These are phyloP conservation scores for Cephonodes hylas DNA, from an alignment of 2,888 invertebrate species.

Conservation along the genomic window DNA sequence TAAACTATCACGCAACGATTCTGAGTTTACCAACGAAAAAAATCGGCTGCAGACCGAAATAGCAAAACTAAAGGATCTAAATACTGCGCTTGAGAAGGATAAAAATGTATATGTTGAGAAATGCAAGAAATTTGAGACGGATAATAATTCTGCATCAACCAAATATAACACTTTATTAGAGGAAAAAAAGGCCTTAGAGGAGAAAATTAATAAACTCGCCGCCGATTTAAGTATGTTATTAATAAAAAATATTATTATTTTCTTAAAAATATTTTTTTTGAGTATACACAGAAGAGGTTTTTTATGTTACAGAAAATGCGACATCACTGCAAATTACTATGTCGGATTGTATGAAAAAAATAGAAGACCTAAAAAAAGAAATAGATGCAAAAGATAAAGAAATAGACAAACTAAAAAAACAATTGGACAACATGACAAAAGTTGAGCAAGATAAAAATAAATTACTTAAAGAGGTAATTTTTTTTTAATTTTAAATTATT, in stretches of 20 bases:
- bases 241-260: too few relatives aligned
- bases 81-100: slow-evolving; percentile 68
- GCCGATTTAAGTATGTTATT: slow-evolving; percentile 82
- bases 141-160: slow-evolving; percentile 59
- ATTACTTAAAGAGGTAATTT: slow-evolving; percentile 80
- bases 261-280: background rate
- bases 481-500: background rate
- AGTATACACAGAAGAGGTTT: background rate
- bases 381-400: slow-evolving; percentile 84
- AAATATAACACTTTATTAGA: slow-evolving; percentile 81
- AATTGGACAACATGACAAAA: slow-evolving; percentile 72
- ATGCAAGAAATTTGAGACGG: slow-evolving; percentile 59
- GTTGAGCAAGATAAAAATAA: slow-evolving; percentile 80
- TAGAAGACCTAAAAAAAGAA: slow-evolving; percentile 84
- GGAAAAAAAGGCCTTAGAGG: slow-evolving; percentile 83
- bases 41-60: slow-evolving; percentile 74
- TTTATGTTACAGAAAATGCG: slow-evolving; percentile 69
- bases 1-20: slow-evolving; percentile 72
- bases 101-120: slow-evolving; percentile 60
- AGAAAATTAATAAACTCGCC: slow-evolving; percentile 81
- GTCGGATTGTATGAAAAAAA: slow-evolving; percentile 80
- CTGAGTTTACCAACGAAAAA: slow-evolving; percentile 78
- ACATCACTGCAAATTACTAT: slow-evolving; percentile 78
- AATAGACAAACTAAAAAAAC: slow-evolving; percentile 82
- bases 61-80: slow-evolving; percentile 76